Base-by-base conservation (phyloP, 2,888 invertebrate genomes). In the Ectemnius continuus region DNA sequence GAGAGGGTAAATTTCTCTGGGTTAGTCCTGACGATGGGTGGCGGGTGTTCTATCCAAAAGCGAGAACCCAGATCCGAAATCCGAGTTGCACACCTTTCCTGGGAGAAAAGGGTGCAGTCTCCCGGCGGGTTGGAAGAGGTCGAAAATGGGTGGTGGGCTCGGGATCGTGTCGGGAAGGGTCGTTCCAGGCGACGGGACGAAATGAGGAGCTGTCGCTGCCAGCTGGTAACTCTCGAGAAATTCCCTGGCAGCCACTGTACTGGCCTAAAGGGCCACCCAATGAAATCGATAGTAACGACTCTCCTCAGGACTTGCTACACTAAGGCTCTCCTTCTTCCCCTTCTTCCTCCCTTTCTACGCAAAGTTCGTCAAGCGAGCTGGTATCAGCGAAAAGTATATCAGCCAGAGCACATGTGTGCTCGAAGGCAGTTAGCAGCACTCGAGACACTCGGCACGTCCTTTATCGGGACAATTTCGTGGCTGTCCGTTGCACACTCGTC, bases 221-320 rank as follows among this genome's bases (percentile, higher is more conserved):
- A 89, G 87, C 87, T 88, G 88, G 82, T 88, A 85, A 84, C 85
- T 83, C 83, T 80, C 83, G 83, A 85, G 87, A 87, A 88, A 88
- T 89, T 89, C 86, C 85, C 88, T 85, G 86, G 84, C 85, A 85
- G 84, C 79, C 81, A 75, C 77, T 78, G 69, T 74, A 72, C 76
- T 70, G 79, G 76, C 81, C 78, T 62, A 69, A 83, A 80, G 78
- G 82, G 83, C 74, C 79, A 75, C 81, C 80, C 86, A 72, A 88
- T 89, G 82, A 86, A 89, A 88, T 88, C 88, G 83, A 89, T 89
- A 87, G 81, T 73, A 71, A 79, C 78, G 79, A 83, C 70, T 73
- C 36, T 36, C 70, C 61, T 63, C 57, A 70, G 81, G 61, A 78
- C 48, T 71, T 70, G 16, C 52, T 5, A 52, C 1, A 52, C 71